Base-by-base conservation (phyloP, 2,888 invertebrate species). In the Muschampia plurimacula region DNA sequence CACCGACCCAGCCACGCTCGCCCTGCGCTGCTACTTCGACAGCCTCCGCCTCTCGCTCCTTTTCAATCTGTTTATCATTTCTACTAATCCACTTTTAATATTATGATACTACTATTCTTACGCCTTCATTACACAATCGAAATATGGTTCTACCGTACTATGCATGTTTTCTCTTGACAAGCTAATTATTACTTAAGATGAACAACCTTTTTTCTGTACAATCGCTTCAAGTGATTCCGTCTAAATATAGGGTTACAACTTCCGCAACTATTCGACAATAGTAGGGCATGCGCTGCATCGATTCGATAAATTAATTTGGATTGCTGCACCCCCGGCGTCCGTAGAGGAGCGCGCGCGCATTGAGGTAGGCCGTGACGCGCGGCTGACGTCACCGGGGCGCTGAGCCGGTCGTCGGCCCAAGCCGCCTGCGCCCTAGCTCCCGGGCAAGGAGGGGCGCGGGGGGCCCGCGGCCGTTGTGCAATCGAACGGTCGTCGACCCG, bases 311-410 rank as follows among this genome's bases (percentile, higher is more conserved):
- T 88, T 86, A 86, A 88, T 89, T 89, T 85, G 82, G 88, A 86
- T 82, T 85, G 84, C 85, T 89, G 89, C 92, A 94, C 89, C 94
- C 92, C 93, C 90, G 49, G 46, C 44, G 59, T 22, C 59, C 39
- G 86, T 86, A 81, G 83, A 89, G 89, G 92, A 90, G 93, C 92
- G 93, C 93, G 91, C 92, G 90, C 94, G 92, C 91, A 93, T 95
- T 94, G 95, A 95, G 95, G 95, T 95, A 94, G 95, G 95, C 89
- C 93, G 92, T 95, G 95, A 95, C 95, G 95, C 88, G 86, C 86
- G 82, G 75, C 79, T 87, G 89, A 93, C 94, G 93, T 93, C 93
- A 93, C 83, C 83, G 86, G 46, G 87, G 89, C 83, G 81, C 84
- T 83, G 80, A 88, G 86, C 76, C 89, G 92, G 92, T 89, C 93